Evolutionary conservation across 2,113 vertebrate species (phyloP).

Genomic region (Podilymbus podiceps): DNA sequence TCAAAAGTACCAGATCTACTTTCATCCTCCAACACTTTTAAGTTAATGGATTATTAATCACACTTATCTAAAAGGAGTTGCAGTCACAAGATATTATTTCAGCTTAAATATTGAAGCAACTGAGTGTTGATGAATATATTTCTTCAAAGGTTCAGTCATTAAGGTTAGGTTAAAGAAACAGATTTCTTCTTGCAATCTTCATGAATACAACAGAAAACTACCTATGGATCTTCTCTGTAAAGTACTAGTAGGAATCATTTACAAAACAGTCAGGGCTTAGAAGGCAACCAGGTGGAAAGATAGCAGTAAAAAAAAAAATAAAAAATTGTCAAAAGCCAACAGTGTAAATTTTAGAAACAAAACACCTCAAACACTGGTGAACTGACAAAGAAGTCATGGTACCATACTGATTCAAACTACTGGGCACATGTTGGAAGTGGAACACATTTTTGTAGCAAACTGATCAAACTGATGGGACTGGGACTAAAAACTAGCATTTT

Average conservation of each 20-base stretch:
- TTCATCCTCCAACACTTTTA: not conserved
- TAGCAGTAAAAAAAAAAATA: not conserved
- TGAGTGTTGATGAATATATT: not conserved
- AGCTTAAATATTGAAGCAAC: constrained; percentile 10
- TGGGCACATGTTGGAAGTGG: not conserved
- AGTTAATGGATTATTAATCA: not conserved
- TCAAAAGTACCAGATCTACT: not conserved
- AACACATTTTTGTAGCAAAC: not conserved
- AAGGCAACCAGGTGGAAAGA: not conserved
- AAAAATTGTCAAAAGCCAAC: not conserved
- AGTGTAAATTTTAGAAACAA: not conserved
- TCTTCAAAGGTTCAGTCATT: not conserved
- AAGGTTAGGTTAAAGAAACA: not conserved
- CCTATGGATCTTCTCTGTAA: not conserved
- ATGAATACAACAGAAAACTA: not conserved
- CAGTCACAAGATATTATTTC: not conserved
- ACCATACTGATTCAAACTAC: not conserved
- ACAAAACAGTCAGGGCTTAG: not conserved
- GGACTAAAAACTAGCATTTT: not conserved
- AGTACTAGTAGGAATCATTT: not conserved
- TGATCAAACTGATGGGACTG: not conserved
- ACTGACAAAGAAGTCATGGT: not conserved
- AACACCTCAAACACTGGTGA: not conserved
- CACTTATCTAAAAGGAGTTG: not conserved
- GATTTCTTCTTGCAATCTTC: not conserved